Percentiles rank a stretch among this genome's conserved stretches.
Conservation (phyloP, 2,888 invertebrate species). For the Hecatera dysodea region DNA sequence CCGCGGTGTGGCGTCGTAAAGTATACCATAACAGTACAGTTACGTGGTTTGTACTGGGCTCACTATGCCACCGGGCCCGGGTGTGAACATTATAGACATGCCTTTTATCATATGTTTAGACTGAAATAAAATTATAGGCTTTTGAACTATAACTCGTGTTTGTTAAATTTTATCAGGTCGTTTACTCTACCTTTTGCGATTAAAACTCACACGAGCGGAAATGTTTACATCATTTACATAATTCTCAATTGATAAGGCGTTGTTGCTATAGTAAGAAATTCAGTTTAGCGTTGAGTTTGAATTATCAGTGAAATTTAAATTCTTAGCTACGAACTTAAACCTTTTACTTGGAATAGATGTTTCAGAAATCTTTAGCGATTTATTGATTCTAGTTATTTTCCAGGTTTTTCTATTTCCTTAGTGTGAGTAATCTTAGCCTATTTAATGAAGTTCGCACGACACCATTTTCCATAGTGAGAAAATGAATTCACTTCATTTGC, state of each 20-base stretch:
- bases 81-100: constrained; percentile 11
- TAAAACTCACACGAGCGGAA: constrained; percentile 42
- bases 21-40: constrained; percentile 39
- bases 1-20: constrained; percentile 24
- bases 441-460: background rate
- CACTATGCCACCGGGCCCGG: constrained; percentile 12
- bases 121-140: background rate
- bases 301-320: background rate
- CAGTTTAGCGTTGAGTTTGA: background rate
- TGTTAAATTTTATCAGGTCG: constrained; percentile 15
- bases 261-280: constrained; percentile 10
- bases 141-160: constrained; percentile 15
- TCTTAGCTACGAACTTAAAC: background rate
- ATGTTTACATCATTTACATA: constrained; percentile 35
- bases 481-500: constrained; percentile 21
- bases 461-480: constrained; percentile 25
- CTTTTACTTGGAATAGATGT: background rate
- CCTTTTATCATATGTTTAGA: background rate
- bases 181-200: constrained; percentile 10
- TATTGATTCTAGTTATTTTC: background rate
- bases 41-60: constrained; percentile 6
- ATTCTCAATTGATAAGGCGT: constrained; percentile 38
- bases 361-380: background rate
- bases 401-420: background rate
- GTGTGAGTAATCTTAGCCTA: background rate